Conservation (phyloP, 2,797 vertebrate genomes). For the Poeciliopsis paucimaculata region DNA sequence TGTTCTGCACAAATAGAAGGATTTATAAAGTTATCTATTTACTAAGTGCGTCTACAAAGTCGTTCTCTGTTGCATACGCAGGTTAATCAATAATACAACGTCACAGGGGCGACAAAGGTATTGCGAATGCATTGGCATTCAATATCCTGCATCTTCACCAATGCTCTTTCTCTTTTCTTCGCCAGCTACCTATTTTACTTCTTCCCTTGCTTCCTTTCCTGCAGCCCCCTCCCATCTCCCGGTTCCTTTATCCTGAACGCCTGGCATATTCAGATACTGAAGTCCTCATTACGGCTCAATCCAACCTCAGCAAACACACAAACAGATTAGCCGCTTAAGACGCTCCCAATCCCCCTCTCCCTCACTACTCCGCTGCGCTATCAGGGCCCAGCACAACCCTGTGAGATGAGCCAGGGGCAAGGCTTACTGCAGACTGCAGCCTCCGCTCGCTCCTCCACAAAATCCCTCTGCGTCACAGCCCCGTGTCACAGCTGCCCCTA, state of each 20-base stretch:
- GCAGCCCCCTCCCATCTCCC: constrained; percentile 23
- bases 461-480: constrained; percentile 80
- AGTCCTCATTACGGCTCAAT: constrained; percentile 89
- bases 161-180: constrained; percentile 48
- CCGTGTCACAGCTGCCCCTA: constrained; percentile 85
- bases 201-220: constrained; percentile 62
- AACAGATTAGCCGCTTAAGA: constrained; percentile 83
- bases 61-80: constrained; percentile 17
- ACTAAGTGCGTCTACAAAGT: constrained; percentile 1
- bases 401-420: constrained; percentile 85
- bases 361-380: constrained; percentile 80
- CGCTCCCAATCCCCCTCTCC: constrained; percentile 83
- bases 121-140: constrained; percentile 40
- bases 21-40: constrained; percentile 33
- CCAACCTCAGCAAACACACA: constrained; percentile 89
- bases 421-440: constrained; percentile 81
- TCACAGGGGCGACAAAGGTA: constrained; percentile 54
- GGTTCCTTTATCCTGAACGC: constrained; percentile 82
- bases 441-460: constrained; percentile 75
- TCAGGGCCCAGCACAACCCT: constrained; percentile 85
- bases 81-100: constrained; percentile 26
- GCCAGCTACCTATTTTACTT: constrained; percentile 65
- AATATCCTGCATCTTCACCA: constrained; percentile 57
- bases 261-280: constrained; percentile 89
- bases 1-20: constrained; percentile 16